Evolutionary conservation across 2,797 vertebrate genomes (phyloP).

Genomic region (Sebastes vulpes): DNA sequence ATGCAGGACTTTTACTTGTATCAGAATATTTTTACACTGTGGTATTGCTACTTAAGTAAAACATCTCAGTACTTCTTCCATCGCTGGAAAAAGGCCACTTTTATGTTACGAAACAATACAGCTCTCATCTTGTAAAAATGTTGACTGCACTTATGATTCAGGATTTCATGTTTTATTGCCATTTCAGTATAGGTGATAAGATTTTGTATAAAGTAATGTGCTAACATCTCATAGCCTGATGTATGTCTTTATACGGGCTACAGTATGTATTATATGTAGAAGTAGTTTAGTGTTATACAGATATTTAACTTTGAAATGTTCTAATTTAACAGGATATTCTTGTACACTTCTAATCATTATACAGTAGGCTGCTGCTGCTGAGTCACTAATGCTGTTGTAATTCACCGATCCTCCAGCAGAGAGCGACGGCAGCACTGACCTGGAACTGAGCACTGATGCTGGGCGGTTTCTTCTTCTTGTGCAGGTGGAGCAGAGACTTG

Average conservation of each 20-base stretch:
- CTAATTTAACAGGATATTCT: not conserved
- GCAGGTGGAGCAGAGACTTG: constrained; percentile 95
- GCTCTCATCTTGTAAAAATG: not conserved
- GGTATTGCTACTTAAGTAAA: too few relatives aligned
- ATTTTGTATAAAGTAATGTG: not conserved
- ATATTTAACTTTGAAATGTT: not conserved
- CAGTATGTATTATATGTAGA: not conserved
- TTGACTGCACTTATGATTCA: not conserved
- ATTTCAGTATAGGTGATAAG: not conserved
- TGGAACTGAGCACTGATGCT: constrained; percentile 98
- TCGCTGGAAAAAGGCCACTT: not conserved
- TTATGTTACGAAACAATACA: not conserved
- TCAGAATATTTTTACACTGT: too few relatives aligned
- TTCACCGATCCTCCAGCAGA: constrained; percentile 22
- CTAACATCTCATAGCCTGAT: not conserved
- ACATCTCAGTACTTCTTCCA: too few relatives aligned
- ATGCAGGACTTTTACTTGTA: too few relatives aligned
- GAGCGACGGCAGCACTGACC: constrained; percentile 79
- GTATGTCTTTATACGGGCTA: not conserved
- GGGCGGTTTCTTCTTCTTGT: constrained; percentile 98
- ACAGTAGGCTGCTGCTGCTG: not conserved
- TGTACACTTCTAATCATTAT: not conserved
- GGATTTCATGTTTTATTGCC: not conserved
- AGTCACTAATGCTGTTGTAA: constrained; percentile 28
- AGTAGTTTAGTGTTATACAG: not conserved